Evolutionary conservation across 2,113 vertebrate species (phyloP).

Genomic region (Gobio gobio): DNA sequence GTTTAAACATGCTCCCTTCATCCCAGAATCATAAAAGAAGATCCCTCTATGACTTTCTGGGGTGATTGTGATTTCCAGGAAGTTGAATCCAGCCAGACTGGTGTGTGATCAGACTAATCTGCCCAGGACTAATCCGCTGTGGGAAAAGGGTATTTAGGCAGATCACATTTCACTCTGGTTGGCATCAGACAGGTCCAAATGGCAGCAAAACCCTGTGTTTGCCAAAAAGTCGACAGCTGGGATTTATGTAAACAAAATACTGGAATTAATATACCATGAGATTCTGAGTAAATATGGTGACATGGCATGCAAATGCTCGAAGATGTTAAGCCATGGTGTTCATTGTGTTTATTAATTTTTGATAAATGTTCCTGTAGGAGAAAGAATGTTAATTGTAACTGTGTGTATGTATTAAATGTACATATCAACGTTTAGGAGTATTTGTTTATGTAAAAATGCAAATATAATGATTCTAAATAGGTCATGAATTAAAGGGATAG

Average conservation of each 20-base stretch:
- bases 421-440: no score
- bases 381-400: no score
- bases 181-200: conserved; percentile 2
- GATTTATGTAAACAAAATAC: background rate
- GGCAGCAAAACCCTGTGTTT: conserved; percentile 33
- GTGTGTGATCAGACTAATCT: conserved; percentile 44
- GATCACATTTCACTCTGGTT: conserved; percentile 52
- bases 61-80: conserved; percentile 36
- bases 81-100: conserved; percentile 39
- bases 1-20: conserved; percentile 38
- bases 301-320: background rate
- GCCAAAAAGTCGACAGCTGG: conserved; percentile 21
- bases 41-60: background rate
- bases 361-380: no score
- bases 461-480: no score
- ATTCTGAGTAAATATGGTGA: background rate
- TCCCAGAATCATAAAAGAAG: conserved; percentile 37
- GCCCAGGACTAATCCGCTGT: background rate
- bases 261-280: background rate
- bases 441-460: no score
- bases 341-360: background rate
- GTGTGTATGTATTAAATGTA: no score
- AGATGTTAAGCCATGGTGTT: background rate
- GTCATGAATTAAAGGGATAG: no score
- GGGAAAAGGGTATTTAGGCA: conserved; percentile 22